Evolutionary conservation across 1,140 invertebrate species (phyloP).

Genomic region (Trichonephila inaurata): DNA sequence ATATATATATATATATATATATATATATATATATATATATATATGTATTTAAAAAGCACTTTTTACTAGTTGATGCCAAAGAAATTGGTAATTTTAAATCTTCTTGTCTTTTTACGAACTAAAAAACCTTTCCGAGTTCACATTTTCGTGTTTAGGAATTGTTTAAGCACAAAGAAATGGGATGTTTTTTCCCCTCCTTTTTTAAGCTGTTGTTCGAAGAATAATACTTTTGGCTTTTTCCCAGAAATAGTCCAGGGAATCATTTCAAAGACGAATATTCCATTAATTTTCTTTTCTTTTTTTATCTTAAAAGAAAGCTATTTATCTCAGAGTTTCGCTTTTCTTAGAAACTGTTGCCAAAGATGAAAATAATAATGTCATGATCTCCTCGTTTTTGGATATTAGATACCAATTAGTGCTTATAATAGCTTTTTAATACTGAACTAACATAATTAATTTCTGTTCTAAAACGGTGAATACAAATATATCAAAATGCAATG

Average conservation of each 20-base stretch:
- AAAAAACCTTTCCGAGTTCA: neutral
- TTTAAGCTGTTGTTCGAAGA: neutral
- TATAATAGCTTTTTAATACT: neutral
- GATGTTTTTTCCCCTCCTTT: neutral
- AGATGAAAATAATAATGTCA: neutral
- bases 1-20: too few species aligned
- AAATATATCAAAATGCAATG: neutral
- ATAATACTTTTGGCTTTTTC: conserved; percentile 24
- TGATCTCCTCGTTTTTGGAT: neutral
- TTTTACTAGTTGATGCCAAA: neutral
- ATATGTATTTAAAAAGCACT: neutral
- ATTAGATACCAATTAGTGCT: neutral
- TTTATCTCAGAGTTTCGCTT: neutral
- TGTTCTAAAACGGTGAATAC: too few species aligned
- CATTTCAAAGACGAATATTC: conserved; percentile 31
- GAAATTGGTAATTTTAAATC: conserved; percentile 12
- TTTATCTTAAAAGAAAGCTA: neutral
- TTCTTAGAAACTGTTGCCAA: neutral
- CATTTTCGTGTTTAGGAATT: conserved; percentile 8
- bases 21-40: too few species aligned
- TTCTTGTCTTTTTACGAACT: neutral
- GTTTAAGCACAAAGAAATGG: conserved; percentile 21
- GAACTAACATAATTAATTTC: neutral
- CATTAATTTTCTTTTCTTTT: neutral
- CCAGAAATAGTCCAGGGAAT: neutral